These are phyloP conservation scores for Albula goreensis DNA, from an alignment of 2,113 vertebrate genomes.

Conservation along the genomic window DNA sequence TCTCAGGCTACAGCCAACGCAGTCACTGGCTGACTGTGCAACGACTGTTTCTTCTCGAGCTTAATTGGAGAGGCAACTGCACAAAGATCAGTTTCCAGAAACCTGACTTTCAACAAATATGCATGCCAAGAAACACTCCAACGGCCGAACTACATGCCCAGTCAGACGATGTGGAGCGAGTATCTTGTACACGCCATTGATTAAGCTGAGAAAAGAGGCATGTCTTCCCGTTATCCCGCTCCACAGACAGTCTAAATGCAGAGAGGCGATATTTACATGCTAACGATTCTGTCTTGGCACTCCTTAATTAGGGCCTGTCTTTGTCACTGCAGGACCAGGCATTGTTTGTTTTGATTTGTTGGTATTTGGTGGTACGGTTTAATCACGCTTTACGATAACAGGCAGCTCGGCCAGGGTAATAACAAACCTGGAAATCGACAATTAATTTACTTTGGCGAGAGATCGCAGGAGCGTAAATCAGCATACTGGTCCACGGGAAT, in stretches of 20 bases:
- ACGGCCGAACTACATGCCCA: not conserved
- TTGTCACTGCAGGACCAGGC: not conserved
- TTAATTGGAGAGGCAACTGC: not conserved
- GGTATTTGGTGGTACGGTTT: not conserved
- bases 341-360: constrained; percentile 22
- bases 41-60: not conserved
- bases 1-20: not conserved
- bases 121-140: not conserved
- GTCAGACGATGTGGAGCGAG: not conserved
- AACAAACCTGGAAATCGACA: constrained; percentile 4
- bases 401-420: constrained; percentile 9
- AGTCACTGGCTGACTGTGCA: not conserved
- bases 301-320: constrained; percentile 18
- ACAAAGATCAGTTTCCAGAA: not conserved
- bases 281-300: not conserved
- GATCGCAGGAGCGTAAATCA: not conserved
- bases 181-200: not conserved
- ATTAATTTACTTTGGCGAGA: constrained; percentile 12
- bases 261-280: constrained; percentile 5
- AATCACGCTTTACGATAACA: constrained; percentile 17
- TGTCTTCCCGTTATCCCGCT: not conserved
- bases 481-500: not conserved
- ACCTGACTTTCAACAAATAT: not conserved
- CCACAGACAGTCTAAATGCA: not conserved
- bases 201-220: not conserved